Percentiles rank a stretch among this genome's conserved stretches.
Evolutionary conservation across 2,797 vertebrate genomes (phyloP).

Genomic region (Liparis tanakae): DNA sequence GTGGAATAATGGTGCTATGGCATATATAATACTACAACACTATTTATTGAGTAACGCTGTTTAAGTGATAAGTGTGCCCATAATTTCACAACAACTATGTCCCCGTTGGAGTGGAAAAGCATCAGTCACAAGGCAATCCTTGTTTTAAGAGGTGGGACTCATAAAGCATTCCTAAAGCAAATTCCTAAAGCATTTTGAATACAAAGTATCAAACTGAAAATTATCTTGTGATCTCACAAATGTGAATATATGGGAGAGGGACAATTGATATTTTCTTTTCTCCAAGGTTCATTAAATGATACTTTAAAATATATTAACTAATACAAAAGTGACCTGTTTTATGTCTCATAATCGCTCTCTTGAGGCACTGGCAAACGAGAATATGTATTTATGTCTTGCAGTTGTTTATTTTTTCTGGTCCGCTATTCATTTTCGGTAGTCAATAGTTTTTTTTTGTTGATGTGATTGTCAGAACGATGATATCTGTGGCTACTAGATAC

Average conservation of each 20-base stretch:
- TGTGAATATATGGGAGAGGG: constrained; percentile 3
- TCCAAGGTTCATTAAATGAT: constrained; percentile 27
- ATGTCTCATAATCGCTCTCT: neutral
- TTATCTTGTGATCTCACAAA: neutral
- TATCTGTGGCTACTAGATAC: neutral
- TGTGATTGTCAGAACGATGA: neutral
- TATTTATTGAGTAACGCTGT: neutral
- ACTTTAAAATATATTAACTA: constrained; percentile 44
- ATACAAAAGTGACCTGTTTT: constrained; percentile 23
- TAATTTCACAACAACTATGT: neutral
- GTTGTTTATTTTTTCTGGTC: constrained; percentile 9
- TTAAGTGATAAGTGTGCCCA: neutral
- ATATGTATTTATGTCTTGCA: constrained; percentile 17
- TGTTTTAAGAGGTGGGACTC: constrained; percentile 13
- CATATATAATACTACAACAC: neutral
- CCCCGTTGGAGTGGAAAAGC: neutral
- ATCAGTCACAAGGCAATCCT: neutral
- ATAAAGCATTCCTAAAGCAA: neutral
- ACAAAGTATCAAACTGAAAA: neutral
- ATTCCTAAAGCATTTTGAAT: constrained; percentile 7
- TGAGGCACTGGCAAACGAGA: neutral
- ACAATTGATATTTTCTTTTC: constrained; percentile 28
- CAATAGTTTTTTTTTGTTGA: constrained; percentile 9
- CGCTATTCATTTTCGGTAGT: constrained; percentile 5
- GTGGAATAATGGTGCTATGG: neutral